Base-by-base conservation (phyloP, 2,888 invertebrate species). In the Baccha elongata region DNA sequence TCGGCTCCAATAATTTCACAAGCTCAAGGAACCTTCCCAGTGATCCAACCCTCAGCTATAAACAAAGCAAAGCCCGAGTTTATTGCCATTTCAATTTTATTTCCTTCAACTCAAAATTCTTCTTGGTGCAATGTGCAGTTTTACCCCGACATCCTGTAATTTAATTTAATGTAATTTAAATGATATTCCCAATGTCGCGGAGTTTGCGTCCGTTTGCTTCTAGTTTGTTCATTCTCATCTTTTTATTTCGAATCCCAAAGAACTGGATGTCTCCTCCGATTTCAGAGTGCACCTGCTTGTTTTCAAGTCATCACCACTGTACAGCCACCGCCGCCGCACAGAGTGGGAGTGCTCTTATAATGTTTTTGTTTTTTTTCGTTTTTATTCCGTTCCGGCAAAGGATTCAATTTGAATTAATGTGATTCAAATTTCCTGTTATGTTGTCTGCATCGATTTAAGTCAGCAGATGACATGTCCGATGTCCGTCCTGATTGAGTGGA, bases 121-220 rank as follows among this genome's bases (percentile, higher is more conserved):
- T n/a, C n/a, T n/a, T n/a, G n/a, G n/a, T n/a, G n/a, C n/a, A n/a
- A n/a, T n/a, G n/a, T n/a, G n/a, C n/a, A n/a, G n/a, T n/a, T n/a
- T n/a, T n/a, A n/a, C n/a, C n/a, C n/a, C n/a, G n/a, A n/a, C n/a
- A n/a, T n/a, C n/a, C n/a, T n/a, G n/a, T n/a, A n/a, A n/a, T n/a
- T n/a, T 88, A 89, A 88, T 88, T 88, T 89, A 89, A 89, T 88
- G 88, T 88, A 88, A 88, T 88, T 88, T 88, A 88, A 88, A 88
- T 89, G 88, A 88, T 89, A 88, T 87, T 81, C 55, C 76, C 75
- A 68, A 81, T 84, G 84, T 81, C 72, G 65, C 44, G n/a, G n/a
- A n/a, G n/a, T n/a, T n/a, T 64, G 60, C 60, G 48, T 75, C 44
- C 58, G 58, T 37, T 65, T 52, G 64, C 67, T 73, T 26, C 52